Percentiles rank a stretch among this genome's conserved stretches.
These are phyloP conservation scores for Phthorimaea operculella DNA, from an alignment of 1,140 invertebrate species.

Conservation along the genomic window DNA sequence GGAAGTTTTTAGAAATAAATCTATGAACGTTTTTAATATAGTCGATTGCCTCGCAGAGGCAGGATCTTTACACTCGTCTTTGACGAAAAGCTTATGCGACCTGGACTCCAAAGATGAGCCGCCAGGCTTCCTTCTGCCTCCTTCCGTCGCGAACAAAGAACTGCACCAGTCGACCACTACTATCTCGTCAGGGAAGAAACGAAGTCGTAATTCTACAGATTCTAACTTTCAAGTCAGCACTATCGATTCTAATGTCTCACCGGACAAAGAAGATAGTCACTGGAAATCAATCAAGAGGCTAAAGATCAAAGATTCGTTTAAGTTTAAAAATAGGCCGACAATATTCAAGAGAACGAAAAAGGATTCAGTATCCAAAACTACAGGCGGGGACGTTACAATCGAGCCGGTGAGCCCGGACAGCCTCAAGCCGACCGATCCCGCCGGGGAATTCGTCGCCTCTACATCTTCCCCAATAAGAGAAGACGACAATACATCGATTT, in stretches of 20 bases:
- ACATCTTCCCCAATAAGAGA: slow-evolving; percentile 62
- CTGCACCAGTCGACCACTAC: slow-evolving; percentile 57
- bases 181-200: slow-evolving; percentile 61
- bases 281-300: slow-evolving; percentile 67
- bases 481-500: slow-evolving; percentile 61
- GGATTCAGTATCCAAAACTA: slow-evolving; percentile 47
- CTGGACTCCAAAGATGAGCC: slow-evolving; percentile 53
- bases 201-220: slow-evolving; percentile 62
- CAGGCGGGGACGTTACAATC: slow-evolving; percentile 51
- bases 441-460: slow-evolving; percentile 55
- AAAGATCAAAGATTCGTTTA: slow-evolving; percentile 67
- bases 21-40: slow-evolving; percentile 60
- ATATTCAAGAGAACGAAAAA: slow-evolving; percentile 63
- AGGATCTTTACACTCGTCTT: slow-evolving; percentile 55
- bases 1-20: slow-evolving; percentile 64
- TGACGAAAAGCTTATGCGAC: slow-evolving; percentile 60
- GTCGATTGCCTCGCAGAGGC: slow-evolving; percentile 57
- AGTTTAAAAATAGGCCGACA: slow-evolving; percentile 62
- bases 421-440: slow-evolving; percentile 54
- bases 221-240: slow-evolving; percentile 60
- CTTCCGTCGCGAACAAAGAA: slow-evolving; percentile 41
- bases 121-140: slow-evolving; percentile 41
- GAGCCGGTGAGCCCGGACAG: slow-evolving; percentile 51
- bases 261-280: slow-evolving; percentile 58
- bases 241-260: slow-evolving; percentile 46